Evolutionary conservation across 1,140 invertebrate species (phyloP), one percentile per base, ranked within the genome.

Genomic region (Meloidogyne chitwoodi): DNA sequence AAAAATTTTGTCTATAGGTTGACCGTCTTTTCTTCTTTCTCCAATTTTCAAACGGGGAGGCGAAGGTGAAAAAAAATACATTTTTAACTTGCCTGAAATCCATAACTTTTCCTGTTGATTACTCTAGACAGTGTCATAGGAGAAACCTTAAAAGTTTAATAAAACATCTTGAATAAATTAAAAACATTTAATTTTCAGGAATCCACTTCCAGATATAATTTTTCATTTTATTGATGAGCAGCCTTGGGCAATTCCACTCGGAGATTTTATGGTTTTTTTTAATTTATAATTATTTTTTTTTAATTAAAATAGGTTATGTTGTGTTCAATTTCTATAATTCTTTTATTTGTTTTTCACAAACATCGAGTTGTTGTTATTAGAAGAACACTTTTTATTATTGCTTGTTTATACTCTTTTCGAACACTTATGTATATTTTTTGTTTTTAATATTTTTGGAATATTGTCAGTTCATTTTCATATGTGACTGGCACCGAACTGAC

Each of bases 191-290:
- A 44, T 38, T 79, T 83, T 31, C 31, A 83, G 82, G 61, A 63
- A 75, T 11, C 83, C 84, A 26, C 75, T 85, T 3, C 84, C 84
- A 4, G 84, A 85, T 74, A 72, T 86, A 4, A 72, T 85, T 16
- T 86, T 85, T 63, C 61, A 61, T n/a, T 67, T 86, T 22, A 64
- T 85, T 38, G 73, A 79, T 8, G 83, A 85, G 56, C 84, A 85
- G 68, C 41, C 65, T n/a, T 85, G 84, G 85, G 84, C 84, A 0
- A 75, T 81, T 4, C 56, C 56, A 8, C 69, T 84, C 22, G 84
- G 84, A 14, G 84, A 85, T 76, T 62, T 79, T 19, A 79, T 87
- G 76, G 85, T 71, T 14, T 29, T 16, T 34, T 26, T 29, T 31
- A 26, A 6, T 68, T 24, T n/a, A n/a, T n/a, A n/a, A 24, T 34